These are phyloP conservation scores for Scaptomyza flava DNA, from an alignment of 2,888 invertebrate species.

Conservation along the genomic window DNA sequence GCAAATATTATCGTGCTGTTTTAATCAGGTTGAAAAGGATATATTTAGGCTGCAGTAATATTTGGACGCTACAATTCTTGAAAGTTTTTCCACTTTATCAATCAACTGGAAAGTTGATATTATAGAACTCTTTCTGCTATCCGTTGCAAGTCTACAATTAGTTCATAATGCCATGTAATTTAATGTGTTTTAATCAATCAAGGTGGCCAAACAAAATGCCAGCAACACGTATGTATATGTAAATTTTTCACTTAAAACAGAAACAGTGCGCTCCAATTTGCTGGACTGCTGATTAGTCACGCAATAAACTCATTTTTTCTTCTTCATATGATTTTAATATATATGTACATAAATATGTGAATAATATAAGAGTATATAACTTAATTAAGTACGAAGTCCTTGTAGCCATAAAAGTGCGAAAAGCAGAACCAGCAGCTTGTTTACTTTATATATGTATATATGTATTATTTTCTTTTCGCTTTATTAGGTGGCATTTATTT, in stretches of 20 bases:
- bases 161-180: slow-evolving; percentile 6
- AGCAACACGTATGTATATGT: slow-evolving; percentile 25
- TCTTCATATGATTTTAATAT: slow-evolving; percentile 64
- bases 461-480: slow-evolving; percentile 26
- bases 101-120: neutral
- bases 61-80: neutral
- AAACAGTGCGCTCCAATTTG: slow-evolving; percentile 63
- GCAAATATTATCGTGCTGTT: neutral
- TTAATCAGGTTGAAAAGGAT: neutral
- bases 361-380: slow-evolving; percentile 11
- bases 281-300: slow-evolving; percentile 52
- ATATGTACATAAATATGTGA: slow-evolving; percentile 64
- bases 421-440: slow-evolving; percentile 26
- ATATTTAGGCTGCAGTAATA: neutral
- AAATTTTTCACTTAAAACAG: slow-evolving; percentile 46
- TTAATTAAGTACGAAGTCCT: slow-evolving; percentile 8
- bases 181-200: slow-evolving; percentile 42
- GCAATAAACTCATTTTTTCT: slow-evolving; percentile 65
- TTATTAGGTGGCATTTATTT: slow-evolving; percentile 31
- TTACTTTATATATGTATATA: neutral
- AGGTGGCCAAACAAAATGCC: slow-evolving; percentile 12
- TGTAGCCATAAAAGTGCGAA: slow-evolving; percentile 16
- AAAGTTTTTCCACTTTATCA: neutral
- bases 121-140: neutral
- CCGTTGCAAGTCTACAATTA: slow-evolving; percentile 7